Conservation (phyloP, 2,797 vertebrate genomes). For the Lacerta viridis region DNA sequence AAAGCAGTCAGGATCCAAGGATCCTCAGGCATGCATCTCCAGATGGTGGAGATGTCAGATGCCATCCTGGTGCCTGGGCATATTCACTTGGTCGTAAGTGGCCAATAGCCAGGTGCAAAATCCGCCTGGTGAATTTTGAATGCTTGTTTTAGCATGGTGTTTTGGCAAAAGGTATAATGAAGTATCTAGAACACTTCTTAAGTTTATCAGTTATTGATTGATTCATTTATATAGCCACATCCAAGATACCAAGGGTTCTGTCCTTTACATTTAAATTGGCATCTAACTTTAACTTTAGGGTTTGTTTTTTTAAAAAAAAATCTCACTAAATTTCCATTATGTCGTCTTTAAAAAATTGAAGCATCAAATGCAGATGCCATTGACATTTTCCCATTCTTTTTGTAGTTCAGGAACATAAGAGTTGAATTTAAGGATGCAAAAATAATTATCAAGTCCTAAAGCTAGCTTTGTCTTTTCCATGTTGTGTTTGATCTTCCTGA, state of each 20-base stretch:
- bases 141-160: neutral
- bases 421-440: slow-evolving; percentile 8
- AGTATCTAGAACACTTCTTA: slow-evolving; percentile 10
- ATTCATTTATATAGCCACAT: slow-evolving; percentile 13
- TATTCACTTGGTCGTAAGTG: too few species aligned
- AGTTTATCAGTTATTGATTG: neutral
- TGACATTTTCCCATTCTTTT: neutral
- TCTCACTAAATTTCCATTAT: neutral
- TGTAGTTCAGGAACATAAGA: neutral
- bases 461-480: accelerated
- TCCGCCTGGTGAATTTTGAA: too few species aligned
- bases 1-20: too few species aligned
- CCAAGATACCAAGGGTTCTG: neutral
- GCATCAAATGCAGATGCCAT: neutral
- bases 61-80: too few species aligned
- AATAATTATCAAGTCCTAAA: slow-evolving; percentile 29
- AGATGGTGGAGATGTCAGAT: too few species aligned
- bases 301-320: neutral
- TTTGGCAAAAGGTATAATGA: neutral
- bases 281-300: neutral
- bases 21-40: too few species aligned
- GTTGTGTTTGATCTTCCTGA: slow-evolving; percentile 4
- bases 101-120: too few species aligned
- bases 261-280: neutral
- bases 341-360: neutral